phyloP scores from a whole-genome alignment of 1,140 invertebrate genomes.

The Drosophila chauvacae region DNA sequence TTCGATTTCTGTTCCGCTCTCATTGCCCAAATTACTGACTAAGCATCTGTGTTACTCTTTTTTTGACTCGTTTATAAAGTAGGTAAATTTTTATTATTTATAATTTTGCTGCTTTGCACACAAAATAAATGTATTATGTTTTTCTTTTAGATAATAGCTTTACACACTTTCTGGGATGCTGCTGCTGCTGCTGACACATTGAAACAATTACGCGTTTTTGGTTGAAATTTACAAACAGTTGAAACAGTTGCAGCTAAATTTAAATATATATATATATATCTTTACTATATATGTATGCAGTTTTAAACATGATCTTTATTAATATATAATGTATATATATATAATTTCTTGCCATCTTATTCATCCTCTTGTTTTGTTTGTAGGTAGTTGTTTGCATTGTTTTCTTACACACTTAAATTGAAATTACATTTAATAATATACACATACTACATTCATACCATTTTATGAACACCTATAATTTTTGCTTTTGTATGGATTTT shows the following conservation, averaged over 20 bases:
- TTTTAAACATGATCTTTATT: slow-evolving; percentile 47
- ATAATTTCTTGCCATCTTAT: slow-evolving; percentile 61
- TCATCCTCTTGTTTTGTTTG: slow-evolving; percentile 50
- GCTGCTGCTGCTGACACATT: slow-evolving; percentile 44
- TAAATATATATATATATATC: slow-evolving; percentile 62
- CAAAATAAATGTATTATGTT: slow-evolving; percentile 36
- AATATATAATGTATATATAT: slow-evolving; percentile 37
- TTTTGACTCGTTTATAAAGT: slow-evolving; percentile 10
- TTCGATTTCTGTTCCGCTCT: slow-evolving; percentile 30
- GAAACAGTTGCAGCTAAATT: slow-evolving; percentile 63
- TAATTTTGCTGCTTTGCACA: slow-evolving; percentile 41
- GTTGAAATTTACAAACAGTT: slow-evolving; percentile 73
- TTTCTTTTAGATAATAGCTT: slow-evolving; percentile 45
- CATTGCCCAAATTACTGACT: slow-evolving; percentile 55
- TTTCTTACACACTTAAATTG: slow-evolving; percentile 68
- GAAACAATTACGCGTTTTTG: slow-evolving; percentile 57
- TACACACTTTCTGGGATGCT: slow-evolving; percentile 33
- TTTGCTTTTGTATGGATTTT: slow-evolving; percentile 53
- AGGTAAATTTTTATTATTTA: slow-evolving; percentile 22
- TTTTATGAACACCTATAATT: slow-evolving; percentile 66
- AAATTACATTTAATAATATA: slow-evolving; percentile 58
- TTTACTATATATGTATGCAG: slow-evolving; percentile 43
- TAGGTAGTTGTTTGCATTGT: slow-evolving; percentile 79
- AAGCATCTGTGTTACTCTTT: slow-evolving; percentile 35
- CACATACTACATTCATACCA: slow-evolving; percentile 59